A percentile compares a stretch with the other conserved stretches of the same genome.
Evolutionary conservation across 64 coral and sea anemone species (phyloP).

Genomic region (Actinia tenebrosa): DNA sequence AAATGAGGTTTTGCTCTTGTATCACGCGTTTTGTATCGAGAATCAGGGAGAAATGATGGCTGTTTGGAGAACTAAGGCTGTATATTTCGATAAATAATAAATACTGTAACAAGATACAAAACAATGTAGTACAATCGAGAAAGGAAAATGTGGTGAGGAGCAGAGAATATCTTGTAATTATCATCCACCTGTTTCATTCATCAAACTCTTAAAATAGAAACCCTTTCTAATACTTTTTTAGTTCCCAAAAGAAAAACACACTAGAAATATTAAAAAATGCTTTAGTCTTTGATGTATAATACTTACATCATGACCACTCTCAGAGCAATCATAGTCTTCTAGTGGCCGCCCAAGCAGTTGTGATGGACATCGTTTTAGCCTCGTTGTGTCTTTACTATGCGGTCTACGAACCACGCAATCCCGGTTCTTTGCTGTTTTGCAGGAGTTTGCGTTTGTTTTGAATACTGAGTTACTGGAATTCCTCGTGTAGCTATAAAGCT

Average conservation of each 20-base stretch:
- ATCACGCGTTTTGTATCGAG: too few species aligned
- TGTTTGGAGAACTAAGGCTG: too few species aligned
- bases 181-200: neutral
- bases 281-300: neutral
- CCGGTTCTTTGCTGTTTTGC: neutral
- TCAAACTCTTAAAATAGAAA: neutral
- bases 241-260: neutral
- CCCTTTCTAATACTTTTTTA: neutral
- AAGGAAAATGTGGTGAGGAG: neutral
- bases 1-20: too few species aligned
- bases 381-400: neutral
- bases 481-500: neutral
- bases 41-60: too few species aligned
- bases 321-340: neutral
- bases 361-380: constrained; percentile 8
- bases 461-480: neutral
- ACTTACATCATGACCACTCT: constrained; percentile 1
- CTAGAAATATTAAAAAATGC: neutral
- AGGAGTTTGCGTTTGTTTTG: neutral
- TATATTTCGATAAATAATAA: neutral
- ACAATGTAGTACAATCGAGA: neutral
- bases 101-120: neutral
- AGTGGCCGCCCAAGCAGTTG: neutral
- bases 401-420: neutral
- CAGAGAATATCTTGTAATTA: neutral